Base-by-base conservation (phyloP, 2,888 invertebrate genomes). In the Dynastes tityus region DNA sequence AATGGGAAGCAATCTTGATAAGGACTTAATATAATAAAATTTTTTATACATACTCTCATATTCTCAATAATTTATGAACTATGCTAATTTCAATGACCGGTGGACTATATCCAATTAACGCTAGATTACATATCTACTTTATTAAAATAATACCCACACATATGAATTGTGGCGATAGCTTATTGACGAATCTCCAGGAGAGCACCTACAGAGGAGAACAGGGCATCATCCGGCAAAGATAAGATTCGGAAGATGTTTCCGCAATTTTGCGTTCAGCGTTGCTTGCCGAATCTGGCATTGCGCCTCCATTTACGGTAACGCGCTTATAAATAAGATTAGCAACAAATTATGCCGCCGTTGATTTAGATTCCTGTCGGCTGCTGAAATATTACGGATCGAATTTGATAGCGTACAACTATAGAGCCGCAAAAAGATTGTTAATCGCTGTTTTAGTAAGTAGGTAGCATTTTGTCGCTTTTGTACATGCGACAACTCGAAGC, bases 281-380 rank as follows among this genome's bases (percentile, higher is more conserved):
- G 67, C 16, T 40, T 67, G 9, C 2, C 45, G 49, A 67, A 16
- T 37, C 11, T 1, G 37, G 40, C 45, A 49, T 64, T 45, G 76
- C 76, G 67, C 64, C 67, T 29, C 76, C 76, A 67, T 76, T 53
- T 76, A 76, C n/a, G 76, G 76, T 8, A 16, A 29, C 61, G 49
- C 32, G n/a, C 11, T 37, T 70, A 77, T 77, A 77, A 61, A 70
- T 68, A 61, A 68, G 22, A 55, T 63, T 49, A 71, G 63, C 74
- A 58, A 74, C 74, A 78, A 78, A 78, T 78, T 75, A 75, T 67
- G 74, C 65, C 58, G 58, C 40, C 65, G 40, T 75, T 75, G 78
- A 78, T 78, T 78, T 75, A 68, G 67, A 74, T 78, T 78, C 67
- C 61, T 67, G 65, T 78, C 74, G 51, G 51, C 67, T 78, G 67